Evolutionary conservation across 2,888 invertebrate species (phyloP), one percentile per base, ranked within the genome.

Genomic region (Dryobota labecula): DNA sequence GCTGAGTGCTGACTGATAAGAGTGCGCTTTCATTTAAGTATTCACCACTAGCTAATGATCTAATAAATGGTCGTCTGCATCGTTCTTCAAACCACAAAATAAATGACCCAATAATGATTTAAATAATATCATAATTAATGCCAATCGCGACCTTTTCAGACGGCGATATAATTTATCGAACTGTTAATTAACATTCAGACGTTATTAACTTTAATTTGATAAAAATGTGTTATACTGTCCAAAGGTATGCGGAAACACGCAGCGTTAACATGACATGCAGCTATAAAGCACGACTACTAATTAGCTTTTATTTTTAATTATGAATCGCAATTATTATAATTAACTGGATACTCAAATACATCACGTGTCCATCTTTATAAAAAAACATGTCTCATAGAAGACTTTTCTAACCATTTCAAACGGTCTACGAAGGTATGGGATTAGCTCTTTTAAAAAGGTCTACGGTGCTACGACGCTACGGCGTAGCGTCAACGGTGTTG

Each of bases 401-500:
- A 20, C 6, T 24, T 70, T 51, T n/a, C 5, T 36, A 5, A 18
- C 2, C 27, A 13, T 36, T 54, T 30, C 7, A 30, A 30, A 18
- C 15, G 9, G 30, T 7, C 8, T 76, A 43, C 27, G 41, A 56
- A 49, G 27, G n/a, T 13, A 11, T 27, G 11, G n/a, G 27, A 62
- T 62, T 27, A 45, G 2, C 27, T 51, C 18, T 27, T 51, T 43
- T 49, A 24, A 38, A 63, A 68, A 61, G 24, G 20, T 54, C 80
- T 83, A 78, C 74, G 65, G 11, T 36, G 76, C 84, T 85, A 80
- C 86, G 75, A 18, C 3, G 62, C 85, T 84, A 84, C 84, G 86
- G 27, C 81, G 84, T 84, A 84, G 84, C 73, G 4, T 33, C 78
- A 78, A 84, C 80, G 60, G 20, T 51, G 27, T 54, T 67, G 11